A percentile compares a stretch with the other conserved stretches of the same genome.
Evolutionary conservation across 2,888 invertebrate genomes (phyloP).

Genomic region (Spisula subtruncata): DNA sequence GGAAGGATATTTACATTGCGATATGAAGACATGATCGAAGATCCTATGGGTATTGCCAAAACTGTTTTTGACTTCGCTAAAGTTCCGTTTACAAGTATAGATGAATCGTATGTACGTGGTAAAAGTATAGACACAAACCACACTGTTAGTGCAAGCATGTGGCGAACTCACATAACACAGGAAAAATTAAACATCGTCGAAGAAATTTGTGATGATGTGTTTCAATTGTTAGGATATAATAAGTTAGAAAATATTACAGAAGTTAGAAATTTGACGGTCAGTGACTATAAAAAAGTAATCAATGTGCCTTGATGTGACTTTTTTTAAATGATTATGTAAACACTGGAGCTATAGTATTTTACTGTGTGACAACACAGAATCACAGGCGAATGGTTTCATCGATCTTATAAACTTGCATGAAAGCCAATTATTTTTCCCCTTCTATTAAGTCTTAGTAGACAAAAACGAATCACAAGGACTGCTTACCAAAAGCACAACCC

Average conservation of each 20-base stretch:
- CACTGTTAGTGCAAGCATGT: not conserved
- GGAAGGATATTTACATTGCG: not conserved
- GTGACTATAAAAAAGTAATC: not conserved
- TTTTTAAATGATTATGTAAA: no score
- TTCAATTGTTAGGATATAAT: not conserved
- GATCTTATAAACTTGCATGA: no score
- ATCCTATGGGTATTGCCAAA: not conserved
- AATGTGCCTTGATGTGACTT: not conserved
- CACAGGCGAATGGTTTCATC: no score
- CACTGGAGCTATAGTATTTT: no score
- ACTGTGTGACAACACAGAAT: no score
- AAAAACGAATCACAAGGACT: no score
- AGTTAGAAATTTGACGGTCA: not conserved
- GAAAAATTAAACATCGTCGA: not conserved
- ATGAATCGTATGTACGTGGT: not conserved
- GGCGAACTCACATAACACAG: not conserved
- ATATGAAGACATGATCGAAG: not conserved
- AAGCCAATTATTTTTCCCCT: no score
- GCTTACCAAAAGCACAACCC: no score
- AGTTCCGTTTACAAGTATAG: not conserved
- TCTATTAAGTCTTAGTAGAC: no score
- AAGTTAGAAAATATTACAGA: not conserved
- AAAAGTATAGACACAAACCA: not conserved
- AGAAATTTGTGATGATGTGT: not conserved
- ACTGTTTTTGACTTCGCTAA: not conserved